These are phyloP conservation scores for Falco peregrinus DNA, from an alignment of 2,797 vertebrate species.

Conservation along the genomic window DNA sequence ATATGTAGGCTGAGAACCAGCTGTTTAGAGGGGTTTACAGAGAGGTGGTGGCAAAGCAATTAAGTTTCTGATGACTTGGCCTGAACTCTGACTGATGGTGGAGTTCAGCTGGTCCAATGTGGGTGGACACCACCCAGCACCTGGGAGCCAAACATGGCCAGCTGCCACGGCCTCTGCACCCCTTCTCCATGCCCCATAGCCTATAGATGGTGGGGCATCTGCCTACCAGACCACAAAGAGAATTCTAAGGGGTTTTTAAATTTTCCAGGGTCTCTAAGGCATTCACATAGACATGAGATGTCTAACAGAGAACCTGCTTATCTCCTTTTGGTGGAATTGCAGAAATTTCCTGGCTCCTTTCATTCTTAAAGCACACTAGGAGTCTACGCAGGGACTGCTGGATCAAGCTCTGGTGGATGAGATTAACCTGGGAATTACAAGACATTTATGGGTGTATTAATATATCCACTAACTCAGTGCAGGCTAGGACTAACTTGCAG, in stretches of 20 bases:
- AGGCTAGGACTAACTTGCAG: not conserved
- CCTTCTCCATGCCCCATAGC: not conserved
- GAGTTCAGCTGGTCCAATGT: not conserved
- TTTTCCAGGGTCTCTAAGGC: not conserved
- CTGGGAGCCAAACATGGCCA: not conserved
- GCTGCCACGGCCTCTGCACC: not conserved
- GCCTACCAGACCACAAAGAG: not conserved
- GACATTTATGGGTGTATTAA: not conserved
- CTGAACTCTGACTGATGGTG: accelerated
- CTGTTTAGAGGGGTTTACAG: not conserved
- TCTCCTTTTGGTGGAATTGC: not conserved
- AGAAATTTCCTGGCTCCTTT: not conserved
- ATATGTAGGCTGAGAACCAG: accelerated
- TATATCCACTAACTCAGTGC: not conserved
- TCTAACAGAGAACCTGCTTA: not conserved
- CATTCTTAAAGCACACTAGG: not conserved
- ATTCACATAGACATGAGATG: not conserved
- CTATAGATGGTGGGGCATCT: accelerated
- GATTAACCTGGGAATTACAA: not conserved
- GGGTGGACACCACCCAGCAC: not conserved
- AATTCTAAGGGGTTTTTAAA: not conserved
- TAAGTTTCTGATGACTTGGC: not conserved
- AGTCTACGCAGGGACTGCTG: not conserved
- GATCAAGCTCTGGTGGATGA: not conserved
- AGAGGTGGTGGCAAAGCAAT: not conserved